A percentile compares a stretch with the other conserved stretches of the same genome.
These are phyloP conservation scores for Cyanistes caeruleus DNA, from an alignment of 2,113 vertebrate genomes.

Conservation along the genomic window DNA sequence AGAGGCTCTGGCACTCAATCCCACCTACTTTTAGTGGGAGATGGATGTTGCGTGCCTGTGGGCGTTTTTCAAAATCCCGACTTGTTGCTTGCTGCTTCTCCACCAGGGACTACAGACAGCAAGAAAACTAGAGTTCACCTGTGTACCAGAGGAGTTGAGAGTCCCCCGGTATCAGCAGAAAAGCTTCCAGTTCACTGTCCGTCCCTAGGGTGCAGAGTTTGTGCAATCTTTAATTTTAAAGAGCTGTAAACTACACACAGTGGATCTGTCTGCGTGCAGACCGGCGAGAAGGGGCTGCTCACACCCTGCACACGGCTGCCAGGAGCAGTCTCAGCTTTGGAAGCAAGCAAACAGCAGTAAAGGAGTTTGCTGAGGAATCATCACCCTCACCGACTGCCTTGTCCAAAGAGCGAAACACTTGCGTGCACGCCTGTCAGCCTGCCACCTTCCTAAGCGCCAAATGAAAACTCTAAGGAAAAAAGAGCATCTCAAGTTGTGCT, in stretches of 20 bases:
- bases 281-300: neutral
- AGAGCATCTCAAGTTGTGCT: neutral
- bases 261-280: neutral
- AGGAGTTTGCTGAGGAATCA: neutral
- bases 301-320: neutral
- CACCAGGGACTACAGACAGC: neutral
- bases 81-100: neutral
- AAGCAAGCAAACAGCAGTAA: neutral
- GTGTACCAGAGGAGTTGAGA: neutral
- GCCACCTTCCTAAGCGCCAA: accelerated
- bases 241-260: neutral
- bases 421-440: neutral
- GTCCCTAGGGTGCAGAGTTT: accelerated
- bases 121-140: neutral
- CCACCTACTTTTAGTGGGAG: neutral
- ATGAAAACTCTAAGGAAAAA: neutral
- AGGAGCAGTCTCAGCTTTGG: neutral
- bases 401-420: neutral
- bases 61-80: neutral
- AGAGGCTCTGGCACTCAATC: neutral
- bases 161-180: neutral
- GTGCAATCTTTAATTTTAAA: neutral
- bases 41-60: neutral
- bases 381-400: neutral
- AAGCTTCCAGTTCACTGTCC: neutral